A percentile compares a stretch with the other conserved stretches of the same genome.
Conservation (phyloP, 2,888 invertebrate genomes). For the Cosmia trapezina region DNA sequence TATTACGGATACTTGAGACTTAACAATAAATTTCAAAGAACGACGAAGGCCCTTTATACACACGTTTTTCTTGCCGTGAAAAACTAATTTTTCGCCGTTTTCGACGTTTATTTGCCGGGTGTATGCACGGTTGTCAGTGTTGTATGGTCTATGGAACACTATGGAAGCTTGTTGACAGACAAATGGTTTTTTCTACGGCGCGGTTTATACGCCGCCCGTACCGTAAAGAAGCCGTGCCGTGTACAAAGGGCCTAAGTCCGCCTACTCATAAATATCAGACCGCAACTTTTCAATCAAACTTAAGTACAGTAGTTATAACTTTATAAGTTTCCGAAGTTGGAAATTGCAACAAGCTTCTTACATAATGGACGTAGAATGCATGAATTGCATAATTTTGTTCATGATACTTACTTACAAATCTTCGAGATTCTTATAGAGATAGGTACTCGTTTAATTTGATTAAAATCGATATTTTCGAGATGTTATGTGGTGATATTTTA, state of each 20-base stretch:
- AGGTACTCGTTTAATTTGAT: slow-evolving; percentile 35
- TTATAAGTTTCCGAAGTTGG: slow-evolving; percentile 71
- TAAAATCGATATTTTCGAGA: slow-evolving; percentile 17
- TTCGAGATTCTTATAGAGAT: slow-evolving; percentile 39
- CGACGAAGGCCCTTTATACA: slow-evolving; percentile 4
- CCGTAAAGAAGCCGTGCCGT: no score
- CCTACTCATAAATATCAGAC: slow-evolving; percentile 62
- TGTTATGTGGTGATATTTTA: slow-evolving; percentile 29
- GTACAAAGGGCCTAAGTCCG: slow-evolving; percentile 8
- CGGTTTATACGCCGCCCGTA: no score
- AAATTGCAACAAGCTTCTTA: slow-evolving; percentile 73
- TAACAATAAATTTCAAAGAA: slow-evolving; percentile 41
- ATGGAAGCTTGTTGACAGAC: no score
- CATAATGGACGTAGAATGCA: slow-evolving; percentile 70
- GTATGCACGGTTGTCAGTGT: no score
- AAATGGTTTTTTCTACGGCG: no score
- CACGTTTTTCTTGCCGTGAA: no score
- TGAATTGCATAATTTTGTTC: slow-evolving; percentile 65
- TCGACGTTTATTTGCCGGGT: no score
- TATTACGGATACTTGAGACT: slow-evolving; percentile 39
- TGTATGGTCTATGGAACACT: no score
- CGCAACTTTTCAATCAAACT: slow-evolving; percentile 73
- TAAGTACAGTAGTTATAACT: slow-evolving; percentile 72
- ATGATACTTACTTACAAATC: slow-evolving; percentile 27
- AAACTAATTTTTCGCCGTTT: no score